Evolutionary conservation across 2,888 invertebrate species (phyloP), one percentile per base, ranked within the genome.

Genomic region (Cepaea hortensis): DNA sequence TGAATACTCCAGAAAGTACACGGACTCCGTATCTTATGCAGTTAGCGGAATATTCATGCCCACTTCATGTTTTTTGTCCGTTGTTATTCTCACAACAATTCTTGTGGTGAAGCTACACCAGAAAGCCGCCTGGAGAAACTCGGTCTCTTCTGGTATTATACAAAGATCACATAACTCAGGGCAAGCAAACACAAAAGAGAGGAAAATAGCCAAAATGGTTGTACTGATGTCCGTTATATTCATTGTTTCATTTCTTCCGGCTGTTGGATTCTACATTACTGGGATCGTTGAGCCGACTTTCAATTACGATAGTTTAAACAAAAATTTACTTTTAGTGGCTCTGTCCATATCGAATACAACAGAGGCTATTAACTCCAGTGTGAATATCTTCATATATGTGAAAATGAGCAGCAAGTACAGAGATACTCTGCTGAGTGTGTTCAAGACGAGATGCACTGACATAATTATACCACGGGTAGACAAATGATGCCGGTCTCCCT

Each of bases 21-120:
- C 70, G 46, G 70, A 81, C 68, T 6, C 81, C n/a, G 70, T 81
- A 15, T 70, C 68, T 3, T 81, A 70, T n/a, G 70, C 81, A 3
- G 11, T 81, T 9, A 81, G 68, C 20, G 81, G 81, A 20, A 35
- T 75, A 11, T 68, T 18, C 79, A 90, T 81, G 70, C 81, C 81
- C 0, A 50, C 68, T 5, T 48, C 81, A 4, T 81, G 68, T 48
- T 81, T 81, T 18, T 65, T 76, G 15, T 50, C 62, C 5, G 75
- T 73, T 62, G 61, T 84, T 35, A 65, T 65, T 13, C 77, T 35
- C 20, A 76, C 75, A 3, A 23, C 65, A 3, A 7, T 77, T 65
- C 11, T 75, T 13, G 79, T 79, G 4, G 11, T 62, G 4, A 79
- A 79, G 35, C 35, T 79, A 3, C 61, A 79, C 3, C 79, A 75